phyloP scores from a whole-genome alignment of 1,140 invertebrate genomes.

The Hycleus phaleratus region DNA sequence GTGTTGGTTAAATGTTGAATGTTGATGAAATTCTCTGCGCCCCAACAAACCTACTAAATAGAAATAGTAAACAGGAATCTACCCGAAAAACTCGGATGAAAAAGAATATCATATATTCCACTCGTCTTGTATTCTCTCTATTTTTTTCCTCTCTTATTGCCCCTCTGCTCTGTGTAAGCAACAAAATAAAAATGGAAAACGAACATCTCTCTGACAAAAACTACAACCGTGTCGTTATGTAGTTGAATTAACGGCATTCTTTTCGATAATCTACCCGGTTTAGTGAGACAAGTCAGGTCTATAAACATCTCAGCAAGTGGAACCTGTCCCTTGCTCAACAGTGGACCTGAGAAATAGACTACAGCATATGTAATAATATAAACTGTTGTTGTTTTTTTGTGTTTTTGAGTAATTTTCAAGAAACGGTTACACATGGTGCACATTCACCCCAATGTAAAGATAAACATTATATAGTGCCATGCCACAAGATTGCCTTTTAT shows the following conservation, averaged over 20 bases:
- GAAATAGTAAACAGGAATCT: too few relatives aligned
- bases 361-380: constrained; percentile 12
- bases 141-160: too few relatives aligned
- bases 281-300: constrained; percentile 11
- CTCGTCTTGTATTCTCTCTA: too few relatives aligned
- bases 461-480: constrained; percentile 5
- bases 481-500: constrained; percentile 12
- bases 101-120: too few relatives aligned
- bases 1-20: too few relatives aligned
- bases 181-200: too few relatives aligned
- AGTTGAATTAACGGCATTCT: constrained; percentile 11
- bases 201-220: too few relatives aligned
- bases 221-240: background rate
- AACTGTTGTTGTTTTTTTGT: background rate
- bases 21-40: too few relatives aligned
- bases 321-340: constrained; percentile 7
- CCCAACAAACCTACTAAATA: too few relatives aligned
- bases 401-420: background rate
- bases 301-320: constrained; percentile 16
- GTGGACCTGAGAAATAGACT: constrained; percentile 7
- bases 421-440: constrained; percentile 14
- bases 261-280: constrained; percentile 12
- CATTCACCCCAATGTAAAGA: constrained; percentile 12
- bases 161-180: too few relatives aligned
- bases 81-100: too few relatives aligned